Evolutionary conservation across 2,888 invertebrate species (phyloP).

Genomic region (Pycnomerus fuliginosus): DNA sequence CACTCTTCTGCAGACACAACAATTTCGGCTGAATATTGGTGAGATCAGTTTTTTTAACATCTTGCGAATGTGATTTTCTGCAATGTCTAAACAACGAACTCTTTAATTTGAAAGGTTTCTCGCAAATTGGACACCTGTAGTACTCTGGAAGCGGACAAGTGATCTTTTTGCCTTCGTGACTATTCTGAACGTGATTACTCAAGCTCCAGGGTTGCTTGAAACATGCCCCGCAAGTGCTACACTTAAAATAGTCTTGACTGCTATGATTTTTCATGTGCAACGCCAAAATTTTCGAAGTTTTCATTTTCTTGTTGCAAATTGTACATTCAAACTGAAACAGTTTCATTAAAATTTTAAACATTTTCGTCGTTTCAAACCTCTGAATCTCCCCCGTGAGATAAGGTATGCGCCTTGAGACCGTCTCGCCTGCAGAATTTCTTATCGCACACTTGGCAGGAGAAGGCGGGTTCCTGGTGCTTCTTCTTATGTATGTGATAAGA

Average conservation of each 20-base stretch:
- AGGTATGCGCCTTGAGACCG: conserved; percentile 27
- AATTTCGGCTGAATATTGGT: conserved; percentile 5
- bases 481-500: conserved; percentile 47
- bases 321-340: conserved; percentile 20
- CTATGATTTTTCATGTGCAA: conserved; percentile 16
- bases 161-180: conserved; percentile 5
- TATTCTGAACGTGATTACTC: conserved; percentile 28
- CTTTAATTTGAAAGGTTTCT: conserved; percentile 43
- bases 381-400: conserved; percentile 14
- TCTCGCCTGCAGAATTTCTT: conserved; percentile 34
- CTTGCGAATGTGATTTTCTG: conserved; percentile 40
- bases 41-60: conserved; percentile 13
- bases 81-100: conserved; percentile 48
- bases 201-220: conserved; percentile 30
- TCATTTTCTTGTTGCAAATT: conserved; percentile 31
- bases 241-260: conserved; percentile 13
- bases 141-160: conserved; percentile 4
- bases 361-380: conserved; percentile 1
- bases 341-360: background rate
- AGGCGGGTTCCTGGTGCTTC: conserved; percentile 39
- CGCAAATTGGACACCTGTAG: conserved; percentile 43
- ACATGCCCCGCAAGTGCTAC: conserved; percentile 29
- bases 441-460: conserved; percentile 31
- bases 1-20: too few species aligned
- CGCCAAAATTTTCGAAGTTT: conserved; percentile 24